phyloP scores from a whole-genome alignment of 2,888 invertebrate species.

The Gisinianus flammeolus region DNA sequence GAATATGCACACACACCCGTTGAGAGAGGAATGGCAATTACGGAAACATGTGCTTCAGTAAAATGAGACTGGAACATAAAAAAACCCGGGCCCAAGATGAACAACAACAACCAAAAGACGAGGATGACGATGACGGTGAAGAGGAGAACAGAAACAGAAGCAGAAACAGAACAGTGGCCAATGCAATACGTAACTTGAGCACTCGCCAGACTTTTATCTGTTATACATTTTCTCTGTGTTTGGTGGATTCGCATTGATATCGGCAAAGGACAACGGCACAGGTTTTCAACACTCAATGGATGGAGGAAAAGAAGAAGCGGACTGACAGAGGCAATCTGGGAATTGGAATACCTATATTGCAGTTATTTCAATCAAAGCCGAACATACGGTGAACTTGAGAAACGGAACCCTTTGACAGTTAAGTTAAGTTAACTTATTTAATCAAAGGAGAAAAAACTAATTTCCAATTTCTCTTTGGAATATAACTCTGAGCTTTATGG shows the following conservation, averaged over 20 bases:
- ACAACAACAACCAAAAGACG: not conserved
- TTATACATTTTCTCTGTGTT: not conserved
- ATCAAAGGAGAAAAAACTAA: no score
- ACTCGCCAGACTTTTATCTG: constrained; percentile 9
- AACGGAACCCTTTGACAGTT: no score
- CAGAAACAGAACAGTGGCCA: constrained; percentile 11
- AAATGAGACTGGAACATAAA: constrained; percentile 26
- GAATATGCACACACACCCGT: constrained; percentile 3
- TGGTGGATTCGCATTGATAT: not conserved
- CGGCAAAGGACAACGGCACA: no score
- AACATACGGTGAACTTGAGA: no score
- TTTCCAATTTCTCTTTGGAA: no score
- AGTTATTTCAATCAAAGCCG: no score
- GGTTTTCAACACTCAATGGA: no score
- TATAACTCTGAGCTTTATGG: no score
- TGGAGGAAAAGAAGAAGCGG: no score
- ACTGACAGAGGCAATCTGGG: no score
- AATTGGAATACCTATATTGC: no score
- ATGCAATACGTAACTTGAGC: constrained; percentile 31
- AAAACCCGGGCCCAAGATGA: constrained; percentile 26
- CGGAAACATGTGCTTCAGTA: constrained; percentile 37
- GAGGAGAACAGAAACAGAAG: not conserved
- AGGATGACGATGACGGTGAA: not conserved
- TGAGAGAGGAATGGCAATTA: constrained; percentile 31
- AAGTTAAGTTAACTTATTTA: no score